These are phyloP conservation scores for Margaritifera margaritifera DNA, from an alignment of 2,888 invertebrate genomes.

Conservation along the genomic window DNA sequence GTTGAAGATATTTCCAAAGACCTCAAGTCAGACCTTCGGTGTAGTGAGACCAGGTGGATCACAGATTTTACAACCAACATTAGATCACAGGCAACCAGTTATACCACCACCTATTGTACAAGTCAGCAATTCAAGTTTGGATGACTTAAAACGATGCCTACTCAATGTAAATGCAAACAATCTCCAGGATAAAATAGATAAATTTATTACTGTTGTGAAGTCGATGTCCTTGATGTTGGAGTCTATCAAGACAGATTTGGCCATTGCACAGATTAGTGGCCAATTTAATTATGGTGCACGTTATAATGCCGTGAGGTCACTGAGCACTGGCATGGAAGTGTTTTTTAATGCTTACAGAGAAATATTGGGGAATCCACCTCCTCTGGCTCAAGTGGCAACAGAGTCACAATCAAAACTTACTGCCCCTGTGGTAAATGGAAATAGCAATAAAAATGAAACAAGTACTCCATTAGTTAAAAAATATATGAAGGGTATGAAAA, in stretches of 20 bases:
- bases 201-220: slow-evolving; percentile 32
- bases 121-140: neutral
- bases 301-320: slow-evolving; percentile 19
- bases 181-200: slow-evolving; percentile 33
- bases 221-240: slow-evolving; percentile 32
- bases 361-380: slow-evolving; percentile 10
- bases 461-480: slow-evolving; percentile 19
- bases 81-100: no score
- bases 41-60: no score
- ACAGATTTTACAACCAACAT: no score
- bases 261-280: slow-evolving; percentile 21
- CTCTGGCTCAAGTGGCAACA: no score
- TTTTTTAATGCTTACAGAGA: slow-evolving; percentile 34
- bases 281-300: no score
- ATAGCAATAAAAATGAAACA: slow-evolving; percentile 1
- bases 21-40: no score
- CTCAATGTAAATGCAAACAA: slow-evolving; percentile 27
- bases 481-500: slow-evolving; percentile 4
- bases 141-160: slow-evolving; percentile 16
- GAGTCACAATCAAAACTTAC: no score
- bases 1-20: neutral
- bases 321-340: slow-evolving; percentile 35
- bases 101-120: no score
- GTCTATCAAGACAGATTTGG: slow-evolving; percentile 35
- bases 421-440: no score